These are phyloP conservation scores for Macropus fuliginosus DNA, from an alignment of 2,797 vertebrate species.

Conservation along the genomic window DNA sequence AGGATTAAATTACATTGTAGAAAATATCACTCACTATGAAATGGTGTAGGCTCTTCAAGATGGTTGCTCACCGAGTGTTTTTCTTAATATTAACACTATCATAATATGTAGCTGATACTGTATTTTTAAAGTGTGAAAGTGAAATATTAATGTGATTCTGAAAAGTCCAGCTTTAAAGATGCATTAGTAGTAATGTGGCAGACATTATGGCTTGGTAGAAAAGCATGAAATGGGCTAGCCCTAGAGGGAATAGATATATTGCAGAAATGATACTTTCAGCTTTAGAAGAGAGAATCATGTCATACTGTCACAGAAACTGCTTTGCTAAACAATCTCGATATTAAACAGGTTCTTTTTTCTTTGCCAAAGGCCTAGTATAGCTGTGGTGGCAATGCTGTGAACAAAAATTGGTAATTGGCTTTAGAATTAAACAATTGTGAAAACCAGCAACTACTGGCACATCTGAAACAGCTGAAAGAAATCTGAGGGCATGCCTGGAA, in stretches of 20 bases:
- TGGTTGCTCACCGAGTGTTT: neutral
- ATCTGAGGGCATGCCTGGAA: neutral
- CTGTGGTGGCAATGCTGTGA: neutral
- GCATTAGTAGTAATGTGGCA: neutral
- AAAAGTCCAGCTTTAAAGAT: constrained; percentile 24
- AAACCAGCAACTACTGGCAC: constrained; percentile 17
- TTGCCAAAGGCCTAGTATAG: constrained; percentile 19
- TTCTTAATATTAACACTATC: constrained; percentile 38
- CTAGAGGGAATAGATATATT: constrained; percentile 29
- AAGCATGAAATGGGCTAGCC: constrained; percentile 23
- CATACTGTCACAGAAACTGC: constrained; percentile 11
- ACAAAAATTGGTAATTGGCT: constrained; percentile 14
- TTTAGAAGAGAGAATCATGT: constrained; percentile 18
- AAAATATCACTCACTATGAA: constrained; percentile 27
- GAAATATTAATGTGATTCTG: constrained; percentile 32
- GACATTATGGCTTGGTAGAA: neutral
- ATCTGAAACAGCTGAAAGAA: constrained; percentile 44
- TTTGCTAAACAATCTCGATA: neutral
- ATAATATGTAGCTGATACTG: neutral
- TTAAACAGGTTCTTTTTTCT: constrained; percentile 13
- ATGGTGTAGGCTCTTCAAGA: neutral
- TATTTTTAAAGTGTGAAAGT: constrained; percentile 53
- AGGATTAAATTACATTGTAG: constrained; percentile 55
- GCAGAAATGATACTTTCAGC: constrained; percentile 50
- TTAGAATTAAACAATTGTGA: constrained; percentile 2